Evolutionary conservation across 2,797 vertebrate species (phyloP).

Genomic region (Tympanoctomys barrerae): DNA sequence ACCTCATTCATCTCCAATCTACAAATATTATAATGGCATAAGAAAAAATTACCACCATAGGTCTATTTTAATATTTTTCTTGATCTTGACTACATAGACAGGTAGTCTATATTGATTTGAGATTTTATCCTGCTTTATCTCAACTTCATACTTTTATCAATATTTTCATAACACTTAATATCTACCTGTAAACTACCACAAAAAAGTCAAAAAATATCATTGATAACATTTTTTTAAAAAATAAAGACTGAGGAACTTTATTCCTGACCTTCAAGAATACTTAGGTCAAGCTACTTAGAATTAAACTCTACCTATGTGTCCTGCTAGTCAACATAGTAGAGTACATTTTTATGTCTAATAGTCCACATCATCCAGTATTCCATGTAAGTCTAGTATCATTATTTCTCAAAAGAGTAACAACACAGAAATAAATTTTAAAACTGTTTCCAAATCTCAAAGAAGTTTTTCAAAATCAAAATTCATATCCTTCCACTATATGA

Average conservation of each 20-base stretch:
- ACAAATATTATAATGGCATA: not conserved
- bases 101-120: not conserved
- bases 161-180: not conserved
- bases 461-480: slow-evolving; percentile 20
- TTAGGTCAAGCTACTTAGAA: not conserved
- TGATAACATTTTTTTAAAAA: slow-evolving; percentile 4
- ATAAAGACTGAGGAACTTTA: not conserved
- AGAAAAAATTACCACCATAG: not conserved
- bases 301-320: not conserved
- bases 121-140: not conserved
- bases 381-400: not conserved
- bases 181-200: not conserved
- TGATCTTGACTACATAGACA: not conserved
- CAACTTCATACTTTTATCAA: not conserved
- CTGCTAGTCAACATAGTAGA: not conserved
- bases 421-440: slow-evolving; percentile 50
- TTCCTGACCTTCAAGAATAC: not conserved
- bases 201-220: slow-evolving; percentile 7
- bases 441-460: not conserved
- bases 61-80: not conserved
- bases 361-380: not conserved
- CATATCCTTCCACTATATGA: not conserved
- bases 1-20: not conserved
- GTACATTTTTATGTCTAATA: not conserved
- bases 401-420: slow-evolving; percentile 52